These are phyloP conservation scores for Campoplex nolae DNA, from an alignment of 2,888 invertebrate species.

Conservation along the genomic window DNA sequence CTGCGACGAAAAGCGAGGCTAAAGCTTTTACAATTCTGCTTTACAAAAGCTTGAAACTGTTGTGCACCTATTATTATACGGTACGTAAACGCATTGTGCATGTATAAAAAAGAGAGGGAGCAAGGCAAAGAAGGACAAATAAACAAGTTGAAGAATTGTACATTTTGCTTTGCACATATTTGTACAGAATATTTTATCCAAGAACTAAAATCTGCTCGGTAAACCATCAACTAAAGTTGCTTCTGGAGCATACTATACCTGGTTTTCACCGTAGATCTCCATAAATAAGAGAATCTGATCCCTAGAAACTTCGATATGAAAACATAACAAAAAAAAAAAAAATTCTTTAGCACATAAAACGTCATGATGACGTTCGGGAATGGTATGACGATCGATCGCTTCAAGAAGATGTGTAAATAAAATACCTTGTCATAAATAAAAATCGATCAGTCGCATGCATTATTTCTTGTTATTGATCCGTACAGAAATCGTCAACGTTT, in stretches of 20 bases:
- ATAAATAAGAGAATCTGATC: not conserved
- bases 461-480: not conserved
- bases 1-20: constrained; percentile 37
- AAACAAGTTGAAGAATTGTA: not conserved
- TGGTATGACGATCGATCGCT: not conserved
- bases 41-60: constrained; percentile 56
- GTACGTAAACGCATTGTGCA: constrained; percentile 8
- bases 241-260: not conserved
- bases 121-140: not conserved
- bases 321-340: not conserved
- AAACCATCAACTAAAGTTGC: constrained; percentile 16
- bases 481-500: not conserved
- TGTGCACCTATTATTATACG: constrained; percentile 50
- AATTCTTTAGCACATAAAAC: not conserved
- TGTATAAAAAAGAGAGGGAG: not conserved
- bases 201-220: constrained; percentile 2
- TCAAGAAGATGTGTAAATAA: not conserved
- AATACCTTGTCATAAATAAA: not conserved
- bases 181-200: not conserved
- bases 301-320: not conserved
- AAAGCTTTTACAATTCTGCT: constrained; percentile 62
- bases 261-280: no score
- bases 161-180: not conserved
- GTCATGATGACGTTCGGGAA: not conserved
- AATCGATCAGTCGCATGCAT: not conserved